Evolutionary conservation across 2,113 vertebrate species (phyloP), one percentile per base, ranked within the genome.

Genomic region (Antigone vipio): DNA sequence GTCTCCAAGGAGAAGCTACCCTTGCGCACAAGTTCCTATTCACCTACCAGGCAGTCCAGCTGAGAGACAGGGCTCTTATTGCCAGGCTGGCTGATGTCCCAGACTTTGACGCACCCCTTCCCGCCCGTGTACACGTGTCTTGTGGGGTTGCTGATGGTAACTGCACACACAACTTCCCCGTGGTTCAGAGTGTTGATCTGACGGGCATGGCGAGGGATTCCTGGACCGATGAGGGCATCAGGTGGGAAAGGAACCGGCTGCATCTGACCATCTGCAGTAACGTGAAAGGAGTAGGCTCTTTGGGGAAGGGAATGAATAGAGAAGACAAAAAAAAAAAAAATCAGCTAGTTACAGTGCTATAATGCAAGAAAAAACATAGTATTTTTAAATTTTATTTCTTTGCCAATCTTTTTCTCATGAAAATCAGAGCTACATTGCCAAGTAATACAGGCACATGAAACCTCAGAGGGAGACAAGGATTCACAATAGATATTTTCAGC

Each of bases 181-280:
- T 99, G 98, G 96, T 98, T 98, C 80, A 98, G 96, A 24, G 98
- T 98, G 95, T 98, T 99, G 97, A 99, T 98, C 97, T 99, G 98
- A 18, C 98, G 98, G 55, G 98, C 98, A 12, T 99, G 98, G 40
- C 98, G 98, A 89, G 98, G 98, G 82, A 99, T 99, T 68, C 98
- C 98, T 5, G 98, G 98, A 29, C 98, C 98, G 1, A 99, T 99
- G 82, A 99, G 98, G 72, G 98, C 98, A 13, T 98, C 98, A 0
- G 98, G 98, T 90, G 98, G 98, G 55, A 99, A 99, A 44, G 98
- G 98, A 66, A 98, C 98, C 0, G 98, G 98, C 91, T 99, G 98
- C 98, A 99, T 99, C 97, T 99, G 98, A 34, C 98, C 98, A 21
- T 99, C 98, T 23, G 98, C 98, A 27, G 98, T 99, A 35, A 99